These are phyloP conservation scores for Anorthoa munda DNA, from an alignment of 2,888 invertebrate species.

Conservation along the genomic window DNA sequence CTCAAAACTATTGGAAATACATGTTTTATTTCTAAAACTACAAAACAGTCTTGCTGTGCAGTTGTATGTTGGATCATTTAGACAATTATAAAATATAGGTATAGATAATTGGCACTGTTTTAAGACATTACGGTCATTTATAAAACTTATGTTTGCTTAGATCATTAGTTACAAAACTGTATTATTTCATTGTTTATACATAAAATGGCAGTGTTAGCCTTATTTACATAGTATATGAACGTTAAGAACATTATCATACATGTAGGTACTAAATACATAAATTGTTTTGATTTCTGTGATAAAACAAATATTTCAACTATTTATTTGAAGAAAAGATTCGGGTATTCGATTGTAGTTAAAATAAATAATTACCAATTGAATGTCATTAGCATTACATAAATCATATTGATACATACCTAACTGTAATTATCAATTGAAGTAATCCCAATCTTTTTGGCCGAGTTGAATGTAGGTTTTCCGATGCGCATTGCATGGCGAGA, in stretches of 20 bases:
- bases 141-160: neutral
- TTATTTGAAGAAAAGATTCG: constrained; percentile 1
- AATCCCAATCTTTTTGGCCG: too few relatives aligned
- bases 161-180: constrained; percentile 8
- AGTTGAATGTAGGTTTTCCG: too few relatives aligned
- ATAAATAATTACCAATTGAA: neutral
- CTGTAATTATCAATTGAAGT: too few relatives aligned
- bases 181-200: constrained; percentile 21
- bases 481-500: too few relatives aligned
- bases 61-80: constrained; percentile 37
- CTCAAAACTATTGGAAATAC: constrained; percentile 44
- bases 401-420: neutral
- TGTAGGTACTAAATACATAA: neutral
- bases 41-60: constrained; percentile 66
- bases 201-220: constrained; percentile 33
- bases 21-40: constrained; percentile 60
- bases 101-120: constrained; percentile 46
- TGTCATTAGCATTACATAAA: neutral
- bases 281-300: constrained; percentile 18
- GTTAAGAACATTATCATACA: neutral
- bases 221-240: constrained; percentile 29
- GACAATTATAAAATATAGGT: constrained; percentile 39
- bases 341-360: neutral
- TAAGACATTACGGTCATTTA: constrained; percentile 5
- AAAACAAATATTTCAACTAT: constrained; percentile 3